Evolutionary conservation across 1,140 invertebrate species (phyloP), one percentile per base, ranked within the genome.

Genomic region (Homarus americanus): DNA sequence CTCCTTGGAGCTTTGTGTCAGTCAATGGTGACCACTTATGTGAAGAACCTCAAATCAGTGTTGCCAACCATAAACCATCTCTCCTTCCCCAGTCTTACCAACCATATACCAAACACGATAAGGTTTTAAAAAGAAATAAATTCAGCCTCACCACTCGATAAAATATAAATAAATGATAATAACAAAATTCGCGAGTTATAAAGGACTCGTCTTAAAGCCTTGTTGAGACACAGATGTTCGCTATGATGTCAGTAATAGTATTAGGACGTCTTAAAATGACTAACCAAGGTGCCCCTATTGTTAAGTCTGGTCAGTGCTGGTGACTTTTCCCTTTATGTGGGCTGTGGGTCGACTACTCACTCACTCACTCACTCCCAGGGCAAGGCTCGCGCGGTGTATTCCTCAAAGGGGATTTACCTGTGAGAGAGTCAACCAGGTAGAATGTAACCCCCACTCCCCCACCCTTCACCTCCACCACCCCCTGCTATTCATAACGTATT

Each of bases 1-100:
- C 69, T 85, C 44, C 38, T 82, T 34, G 58, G 63, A 84, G 66
- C 82, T 73, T 85, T 85, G 82, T 85, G 82, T 40, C 72, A 34
- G 82, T 85, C 82, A 85, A 85, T 73, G 72, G 82, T 73, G 28
- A 73, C 82, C 82, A 85, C 69, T 85, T 85, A 36, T 73, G 69
- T 44, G 38, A 38, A 49, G 69, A 41, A 76, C 36, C 73, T 41
- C n/a, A n/a, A n/a, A 17, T 24, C 73, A 76, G 73, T 40, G 73
- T n/a, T 40, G 40, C 34, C 73, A 76, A 40, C 34, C 20, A 24
- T 2, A 20, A 20, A 4, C 20, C 24, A 63, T 20, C 58, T 63
- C 5, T 7, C 44, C 44, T 49, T n/a, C n/a, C n/a, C 9, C 44
- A 49, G 44, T 49, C 44, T 49, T 49, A 49, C 44, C n/a, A n/a